Evolutionary conservation across 2,888 invertebrate genomes (phyloP).

Genomic region (Aspidiotus rigidus): DNA sequence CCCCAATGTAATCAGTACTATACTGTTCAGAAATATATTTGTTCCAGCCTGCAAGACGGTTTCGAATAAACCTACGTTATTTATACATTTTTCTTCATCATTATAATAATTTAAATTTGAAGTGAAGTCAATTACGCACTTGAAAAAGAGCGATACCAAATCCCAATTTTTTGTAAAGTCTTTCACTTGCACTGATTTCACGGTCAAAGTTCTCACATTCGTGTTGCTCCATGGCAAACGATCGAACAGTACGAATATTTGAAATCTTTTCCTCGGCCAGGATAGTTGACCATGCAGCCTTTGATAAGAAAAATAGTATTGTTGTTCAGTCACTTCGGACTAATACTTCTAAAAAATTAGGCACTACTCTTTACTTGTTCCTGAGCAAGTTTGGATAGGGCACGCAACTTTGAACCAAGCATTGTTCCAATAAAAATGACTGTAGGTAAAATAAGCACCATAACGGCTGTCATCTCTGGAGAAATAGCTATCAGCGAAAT

Average conservation of each 20-base stretch:
- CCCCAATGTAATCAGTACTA: slow-evolving; percentile 80
- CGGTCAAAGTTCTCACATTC: slow-evolving; percentile 62
- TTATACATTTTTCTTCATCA: too few species aligned
- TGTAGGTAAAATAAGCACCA: slow-evolving; percentile 74
- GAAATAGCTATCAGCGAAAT: slow-evolving; percentile 76
- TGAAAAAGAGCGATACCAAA: slow-evolving; percentile 85
- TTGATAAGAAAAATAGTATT: slow-evolving; percentile 35
- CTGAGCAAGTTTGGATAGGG: slow-evolving; percentile 69
- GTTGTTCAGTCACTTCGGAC: slow-evolving; percentile 1
- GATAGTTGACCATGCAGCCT: slow-evolving; percentile 75
- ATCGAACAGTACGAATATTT: slow-evolving; percentile 86
- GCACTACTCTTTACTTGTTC: slow-evolving; percentile 55
- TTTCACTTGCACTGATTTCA: slow-evolving; percentile 65
- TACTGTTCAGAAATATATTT: slow-evolving; percentile 72
- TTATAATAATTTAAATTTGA: too few species aligned
- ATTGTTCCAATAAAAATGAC: slow-evolving; percentile 76
- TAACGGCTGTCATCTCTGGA: slow-evolving; percentile 76
- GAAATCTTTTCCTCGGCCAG: slow-evolving; percentile 88
- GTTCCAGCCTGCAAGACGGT: slow-evolving; percentile 57
- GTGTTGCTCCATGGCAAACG: slow-evolving; percentile 84
- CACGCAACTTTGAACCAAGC: slow-evolving; percentile 67
- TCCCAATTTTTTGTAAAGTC: slow-evolving; percentile 68
- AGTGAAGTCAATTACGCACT: slow-evolving; percentile 37
- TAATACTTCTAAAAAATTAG: slow-evolving; percentile 1
- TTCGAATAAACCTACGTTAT: background rate